Conservation (phyloP, 2,797 vertebrate genomes). For the Thamnophis elegans region DNA sequence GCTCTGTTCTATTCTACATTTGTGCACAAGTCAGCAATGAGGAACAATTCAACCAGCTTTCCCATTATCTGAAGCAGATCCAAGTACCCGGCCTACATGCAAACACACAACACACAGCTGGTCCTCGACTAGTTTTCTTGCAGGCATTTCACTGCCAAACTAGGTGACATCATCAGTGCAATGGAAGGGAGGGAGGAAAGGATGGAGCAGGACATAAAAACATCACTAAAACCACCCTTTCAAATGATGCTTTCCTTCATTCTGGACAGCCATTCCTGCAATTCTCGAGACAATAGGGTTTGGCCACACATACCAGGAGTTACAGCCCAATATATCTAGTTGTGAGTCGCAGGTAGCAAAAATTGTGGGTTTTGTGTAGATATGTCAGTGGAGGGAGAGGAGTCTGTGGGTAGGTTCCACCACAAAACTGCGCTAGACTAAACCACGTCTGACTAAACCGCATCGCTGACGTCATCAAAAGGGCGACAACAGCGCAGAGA, state of each 20-base stretch:
- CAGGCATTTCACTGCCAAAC: not conserved
- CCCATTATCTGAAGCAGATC: too few species aligned
- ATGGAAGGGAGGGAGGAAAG: not conserved
- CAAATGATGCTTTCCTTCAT: conserved; percentile 21
- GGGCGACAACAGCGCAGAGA: too few species aligned
- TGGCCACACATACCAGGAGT: not conserved
- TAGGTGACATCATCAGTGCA: not conserved
- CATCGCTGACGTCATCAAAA: too few species aligned
- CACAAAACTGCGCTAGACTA: too few species aligned
- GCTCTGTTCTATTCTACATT: too few species aligned
- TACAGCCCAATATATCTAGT: not conserved
- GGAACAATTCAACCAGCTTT: too few species aligned
- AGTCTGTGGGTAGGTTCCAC: not conserved
- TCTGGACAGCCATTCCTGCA: not conserved
- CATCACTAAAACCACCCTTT: conserved; percentile 4
- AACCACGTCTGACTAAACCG: too few species aligned
- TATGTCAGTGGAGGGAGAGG: not conserved
- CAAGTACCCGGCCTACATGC: too few species aligned
- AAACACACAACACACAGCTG: too few species aligned
- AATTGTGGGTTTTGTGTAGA: not conserved
- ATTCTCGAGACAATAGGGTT: not conserved
- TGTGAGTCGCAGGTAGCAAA: not conserved
- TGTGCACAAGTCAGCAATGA: too few species aligned
- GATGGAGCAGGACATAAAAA: conserved; percentile 11
- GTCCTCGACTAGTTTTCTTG: not conserved